Base-by-base conservation (phyloP, 2,797 vertebrate species). In the Molossus molossus region DNA sequence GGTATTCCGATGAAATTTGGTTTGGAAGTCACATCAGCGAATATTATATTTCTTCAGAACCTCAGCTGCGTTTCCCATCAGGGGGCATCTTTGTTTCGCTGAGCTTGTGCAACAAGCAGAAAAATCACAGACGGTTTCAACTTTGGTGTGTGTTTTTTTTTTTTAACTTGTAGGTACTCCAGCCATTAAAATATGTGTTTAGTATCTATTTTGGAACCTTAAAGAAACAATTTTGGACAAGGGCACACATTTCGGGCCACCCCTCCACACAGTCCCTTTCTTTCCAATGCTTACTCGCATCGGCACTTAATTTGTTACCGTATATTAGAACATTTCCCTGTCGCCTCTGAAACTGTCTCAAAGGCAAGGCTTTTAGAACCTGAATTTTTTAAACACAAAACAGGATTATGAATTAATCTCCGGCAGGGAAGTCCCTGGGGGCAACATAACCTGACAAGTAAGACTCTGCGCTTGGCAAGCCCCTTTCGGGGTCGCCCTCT, bases 371-470 rank as follows among this genome's bases (percentile, higher is more conserved):
- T 97, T 98, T 98, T 98, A 96, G 97, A 97, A 97, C 77, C 84
- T 90, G 87, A 77, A 91, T 81, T 96, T 96, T 97, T 97, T 27
- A 97, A 95, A 98, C 93, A 96, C 75, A 94, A 96, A 97, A 96
- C 97, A 64, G 92, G 97, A 98, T 98, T 98, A 97, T 97, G 96
- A 94, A 98, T 98, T 98, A 98, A 98, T 98, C 97, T 91, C 73
- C 86, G 60, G 45, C 96, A 53, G 89, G 94, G 82, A 98, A 97
- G 90, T 97, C 97, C 70, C 93, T 93, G 94, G 97, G 95, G 96
- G 91, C 80, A 85, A 37, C 89, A 94, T 97, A 98, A 98, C 97
- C 88, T 97, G 98, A 96, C 97, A 97, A 98, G 95, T 97, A 85
- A 96, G 97, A 97, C 97, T 97, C 94, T 97, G 0, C 90, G 97